Evolutionary conservation across 2,113 vertebrate species (phyloP), one percentile per base, ranked within the genome.

Genomic region (Recurvirostra avosetta): DNA sequence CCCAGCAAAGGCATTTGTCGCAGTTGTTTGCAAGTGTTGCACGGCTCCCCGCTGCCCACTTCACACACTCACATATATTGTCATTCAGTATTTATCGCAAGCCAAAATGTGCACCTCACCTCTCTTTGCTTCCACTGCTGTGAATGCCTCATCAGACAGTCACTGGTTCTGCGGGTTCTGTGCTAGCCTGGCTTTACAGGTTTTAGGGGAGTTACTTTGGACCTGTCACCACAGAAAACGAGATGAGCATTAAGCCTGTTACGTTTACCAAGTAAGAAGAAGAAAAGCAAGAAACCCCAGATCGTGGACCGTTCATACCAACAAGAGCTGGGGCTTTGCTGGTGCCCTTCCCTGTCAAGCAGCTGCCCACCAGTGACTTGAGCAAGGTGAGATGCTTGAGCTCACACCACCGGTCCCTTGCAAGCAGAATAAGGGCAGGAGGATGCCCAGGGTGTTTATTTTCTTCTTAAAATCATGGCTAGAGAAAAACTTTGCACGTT

Each of bases 271-370:
- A 73, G 45, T 25, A 70, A 65, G 49, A 89, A 59, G 29, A 53
- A 29, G 32, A 63, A 72, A 81, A 81, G 32, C 21, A 81, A 82
- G n/a, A 41, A 62, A 87, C 11, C 5, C 15, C 43, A 38, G 29
- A 20, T 63, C 26, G 73, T 47, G n/a, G 11, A 15, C 8, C 10
- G 0, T 59, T 45, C 6, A 1, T 22, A 55, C 7, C 17, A 50
- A 0, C 5, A 73, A 40, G 17, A 61, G 11, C 26, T 0, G 0
- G 27, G 49, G 25, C 29, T 58, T 12, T 83, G 43, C 62, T 47
- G 34, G 15, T 65, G 29, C 58, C 47, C 30, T 53, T 78, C 25
- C 41, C 56, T 4, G 3, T 9, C 47, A 53, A 73, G 17, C 10
- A 77, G 19, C 50, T 63, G 32, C 29, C 34, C 68, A 53, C 40